phyloP scores from a whole-genome alignment of 2,113 vertebrate genomes.

The Crypturellus undulatus region DNA sequence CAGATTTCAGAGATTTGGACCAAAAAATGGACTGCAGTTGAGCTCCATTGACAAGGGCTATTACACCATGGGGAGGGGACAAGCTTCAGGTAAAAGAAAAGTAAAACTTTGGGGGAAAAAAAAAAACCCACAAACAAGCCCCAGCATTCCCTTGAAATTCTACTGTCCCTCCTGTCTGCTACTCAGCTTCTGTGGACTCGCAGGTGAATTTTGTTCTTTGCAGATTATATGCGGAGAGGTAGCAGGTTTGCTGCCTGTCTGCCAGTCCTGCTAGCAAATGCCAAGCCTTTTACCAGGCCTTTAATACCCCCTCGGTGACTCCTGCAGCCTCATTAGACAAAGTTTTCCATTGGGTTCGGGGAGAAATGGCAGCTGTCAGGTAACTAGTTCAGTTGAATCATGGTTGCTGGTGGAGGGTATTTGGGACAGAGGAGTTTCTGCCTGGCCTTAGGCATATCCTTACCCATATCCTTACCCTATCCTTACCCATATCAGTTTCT shows the following conservation, averaged over 20 bases:
- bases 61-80: not conserved
- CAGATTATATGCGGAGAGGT: not conserved
- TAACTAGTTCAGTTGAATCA: not conserved
- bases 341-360: not conserved
- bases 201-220: not conserved
- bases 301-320: not conserved
- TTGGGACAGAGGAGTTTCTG: not conserved
- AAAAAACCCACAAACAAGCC: not conserved
- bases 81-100: not conserved
- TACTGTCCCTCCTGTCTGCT: accelerated
- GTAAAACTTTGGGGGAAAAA: not conserved
- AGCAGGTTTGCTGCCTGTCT: not conserved
- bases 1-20: not conserved
- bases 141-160: accelerated
- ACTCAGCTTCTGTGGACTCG: not conserved
- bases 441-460: not conserved
- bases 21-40: not conserved
- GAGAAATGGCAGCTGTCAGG: not conserved
- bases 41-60: not conserved
- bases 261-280: not conserved
- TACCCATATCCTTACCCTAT: not conserved
- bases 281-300: not conserved
- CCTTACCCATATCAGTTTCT: not conserved
- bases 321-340: not conserved
- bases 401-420: not conserved